Conservation (phyloP, 2,113 vertebrate genomes). For the Cheirogaleus medius region DNA sequence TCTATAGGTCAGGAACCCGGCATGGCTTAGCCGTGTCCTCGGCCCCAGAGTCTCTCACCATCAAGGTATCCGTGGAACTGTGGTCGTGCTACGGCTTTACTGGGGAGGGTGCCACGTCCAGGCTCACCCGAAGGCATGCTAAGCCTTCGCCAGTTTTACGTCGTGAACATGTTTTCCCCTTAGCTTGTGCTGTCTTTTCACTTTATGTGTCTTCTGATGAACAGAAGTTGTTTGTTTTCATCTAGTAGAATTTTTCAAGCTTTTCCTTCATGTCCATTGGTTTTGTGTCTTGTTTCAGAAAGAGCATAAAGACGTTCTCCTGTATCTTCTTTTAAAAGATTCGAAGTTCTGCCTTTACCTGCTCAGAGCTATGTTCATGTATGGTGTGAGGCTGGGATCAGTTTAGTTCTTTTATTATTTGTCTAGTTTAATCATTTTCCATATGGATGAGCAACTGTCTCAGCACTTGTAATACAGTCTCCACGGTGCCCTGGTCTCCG, state of each 20-base stretch:
- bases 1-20: not conserved
- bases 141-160: not conserved
- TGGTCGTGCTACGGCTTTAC: too few relatives aligned
- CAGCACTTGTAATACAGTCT: not conserved
- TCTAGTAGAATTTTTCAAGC: not conserved
- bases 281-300: not conserved
- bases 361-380: not conserved
- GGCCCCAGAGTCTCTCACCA: rapidly evolving
- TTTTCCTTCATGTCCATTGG: not conserved
- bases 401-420: not conserved
- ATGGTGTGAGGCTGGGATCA: not conserved
- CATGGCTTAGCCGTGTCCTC: not conserved
- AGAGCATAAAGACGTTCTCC: not conserved
- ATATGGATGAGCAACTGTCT: not conserved
- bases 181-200: not conserved
- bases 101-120: not conserved
- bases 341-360: not conserved
- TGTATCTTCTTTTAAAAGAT: not conserved
- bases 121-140: not conserved
- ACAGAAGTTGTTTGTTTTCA: not conserved
- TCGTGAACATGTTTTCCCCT: not conserved
- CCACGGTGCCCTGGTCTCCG: not conserved
- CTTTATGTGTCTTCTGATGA: too few relatives aligned
- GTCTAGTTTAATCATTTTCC: not conserved
- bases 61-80: rapidly evolving